Percentiles rank a stretch among this genome's conserved stretches.
Evolutionary conservation across 1,140 invertebrate genomes (phyloP).

Genomic region (Harpegnathos saltator): DNA sequence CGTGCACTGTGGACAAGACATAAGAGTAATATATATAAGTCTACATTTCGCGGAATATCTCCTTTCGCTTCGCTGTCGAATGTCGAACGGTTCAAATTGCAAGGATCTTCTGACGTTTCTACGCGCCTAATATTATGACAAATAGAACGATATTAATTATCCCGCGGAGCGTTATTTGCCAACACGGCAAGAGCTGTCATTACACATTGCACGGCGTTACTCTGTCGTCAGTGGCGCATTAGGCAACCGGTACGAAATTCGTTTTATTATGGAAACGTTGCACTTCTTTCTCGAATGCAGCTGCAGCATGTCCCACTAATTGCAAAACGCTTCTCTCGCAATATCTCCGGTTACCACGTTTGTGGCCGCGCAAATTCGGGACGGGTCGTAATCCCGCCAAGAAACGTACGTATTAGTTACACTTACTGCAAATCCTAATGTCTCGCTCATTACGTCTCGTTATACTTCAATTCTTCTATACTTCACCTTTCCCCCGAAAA

Average conservation of each 20-base stretch:
- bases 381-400: slow-evolving; percentile 33
- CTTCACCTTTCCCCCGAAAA: neutral
- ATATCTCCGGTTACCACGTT: slow-evolving; percentile 42
- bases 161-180: slow-evolving; percentile 64
- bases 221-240: slow-evolving; percentile 69
- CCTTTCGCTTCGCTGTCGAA: neutral
- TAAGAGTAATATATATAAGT: slow-evolving; percentile 21
- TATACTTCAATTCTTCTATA: slow-evolving; percentile 3
- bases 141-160: slow-evolving; percentile 69
- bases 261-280: slow-evolving; percentile 73
- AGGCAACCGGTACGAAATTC: slow-evolving; percentile 68
- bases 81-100: slow-evolving; percentile 46
- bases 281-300: slow-evolving; percentile 65
- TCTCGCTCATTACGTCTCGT: neutral
- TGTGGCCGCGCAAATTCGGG: slow-evolving; percentile 50
- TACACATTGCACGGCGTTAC: slow-evolving; percentile 65
- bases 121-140: slow-evolving; percentile 46
- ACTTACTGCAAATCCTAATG: slow-evolving; percentile 16
- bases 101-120: slow-evolving; percentile 1
- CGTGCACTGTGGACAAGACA: too few relatives aligned
- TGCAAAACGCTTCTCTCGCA: slow-evolving; percentile 73
- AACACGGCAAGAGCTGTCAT: slow-evolving; percentile 68
- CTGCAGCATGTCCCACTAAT: slow-evolving; percentile 67
- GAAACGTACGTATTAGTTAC: slow-evolving; percentile 37
- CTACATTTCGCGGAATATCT: neutral